Base-by-base conservation (phyloP, 2,113 vertebrate genomes). In the Oenanthe oenanthe region DNA sequence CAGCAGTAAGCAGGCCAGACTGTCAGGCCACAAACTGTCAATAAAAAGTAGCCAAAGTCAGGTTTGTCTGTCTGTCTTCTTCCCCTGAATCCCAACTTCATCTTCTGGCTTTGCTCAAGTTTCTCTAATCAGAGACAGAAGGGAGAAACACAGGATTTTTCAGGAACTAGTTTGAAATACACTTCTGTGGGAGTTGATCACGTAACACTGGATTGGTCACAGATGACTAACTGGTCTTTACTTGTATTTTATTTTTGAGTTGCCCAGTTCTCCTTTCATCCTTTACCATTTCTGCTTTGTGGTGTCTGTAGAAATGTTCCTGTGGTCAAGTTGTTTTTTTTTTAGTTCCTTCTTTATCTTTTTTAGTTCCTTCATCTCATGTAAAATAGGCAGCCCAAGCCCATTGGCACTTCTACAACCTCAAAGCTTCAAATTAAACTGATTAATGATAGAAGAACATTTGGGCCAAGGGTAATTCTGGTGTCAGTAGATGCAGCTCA, bases 211-310 rank as follows among this genome's bases (percentile, higher is more conserved):
- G 28, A 34, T 80, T 51, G 42, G 82, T 84, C 79, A 90, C 89
- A 92, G 74, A 74, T 88, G 82, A 96, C 87, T 94, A 62, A 93
- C 29, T 62, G 32, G 36, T 29, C 70, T 81, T 87, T 19, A 38
- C 15, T 68, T 83, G 21, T 75, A 15, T 95, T 89, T 85, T 75
- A 58, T 50, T 93, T 81, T 43, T 42, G 66, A 43, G 47, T 63
- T 80, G 74, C 71, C 71, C 74, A 76, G 88, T 92, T 94, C 92
- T 89, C 76, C 79, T 93, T 94, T 93, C 73, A 42, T 84, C 56
- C 43, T 62, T 78, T 26, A 78, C 91, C 73, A 85, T 68, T 88
- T 93, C 76, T 92, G 26, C 25, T 77, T 87, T 94, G 92, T 93
- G 93, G 93, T 84, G 73, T 93, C 85, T 95, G 85, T 56, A 57